Base-by-base conservation (phyloP, 2,888 invertebrate genomes). In the Venusia cambrica region DNA sequence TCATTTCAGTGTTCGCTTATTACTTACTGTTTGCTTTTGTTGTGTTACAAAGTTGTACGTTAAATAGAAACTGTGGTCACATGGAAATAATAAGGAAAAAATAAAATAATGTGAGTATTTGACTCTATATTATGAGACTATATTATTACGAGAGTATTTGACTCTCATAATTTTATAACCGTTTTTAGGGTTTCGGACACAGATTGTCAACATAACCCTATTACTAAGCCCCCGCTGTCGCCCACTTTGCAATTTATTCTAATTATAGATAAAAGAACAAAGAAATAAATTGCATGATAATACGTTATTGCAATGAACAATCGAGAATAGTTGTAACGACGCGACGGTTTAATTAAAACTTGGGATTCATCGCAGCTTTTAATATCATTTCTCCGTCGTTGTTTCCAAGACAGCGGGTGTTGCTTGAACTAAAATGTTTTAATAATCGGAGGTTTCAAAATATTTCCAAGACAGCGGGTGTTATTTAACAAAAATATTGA, bases 301-400 rank as follows among this genome's bases (percentile, higher is more conserved):
- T n/a, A 24, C 22, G 24, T 7, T 22, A 24, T 24, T 5, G 10
- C 18, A 22, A 38, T 38, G 11, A 32, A 27, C 32, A 27, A 27
- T 19, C 18, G 17, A 26, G 21, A 30, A 19, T 36, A 36, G 31
- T 25, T 40, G 32, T 36, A 18, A 21, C 11, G 36, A 35, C 39
- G 37, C 41, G 46, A 44, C 31, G 35, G 31, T 75, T 77, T 76
- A 77, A 77, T 77, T 77, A 77, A 76, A 77, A 73, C 62, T 71
- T 62, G 53, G 62, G 65, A 74, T 70, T 72, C 73, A 73, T 73
- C 62, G 48, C 12, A 30, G 43, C 38, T 53, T 54, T 54, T 71
- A 61, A 72, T 69, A 69, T 69, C 55, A 58, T 63, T 60, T 45
- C 32, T 40, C 54, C 54, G 50, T 54, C 57, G 42, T n/a, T n/a